Base-by-base conservation (phyloP, 1,140 invertebrate species). In the Drosophila sproati region DNA sequence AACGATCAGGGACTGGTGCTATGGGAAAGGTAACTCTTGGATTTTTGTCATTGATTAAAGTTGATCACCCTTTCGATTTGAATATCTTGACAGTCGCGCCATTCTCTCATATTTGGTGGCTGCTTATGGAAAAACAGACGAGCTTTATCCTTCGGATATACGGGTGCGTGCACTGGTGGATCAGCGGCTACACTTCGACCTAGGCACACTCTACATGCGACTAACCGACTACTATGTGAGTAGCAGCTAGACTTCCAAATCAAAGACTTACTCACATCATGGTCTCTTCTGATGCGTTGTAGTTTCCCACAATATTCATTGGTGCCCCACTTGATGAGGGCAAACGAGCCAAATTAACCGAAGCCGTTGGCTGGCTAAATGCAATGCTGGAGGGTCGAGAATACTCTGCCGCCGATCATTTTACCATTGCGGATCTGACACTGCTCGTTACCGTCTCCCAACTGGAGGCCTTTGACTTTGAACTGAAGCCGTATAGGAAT, bases 61-160 rank as follows among this genome's bases (percentile, higher is more conserved):
- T 0, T 6, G 6, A 0, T 20, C 2, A 0, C 1, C 2, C 5
- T n/a, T 3, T 0, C 6, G 0, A 3, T 2, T 20, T 20, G 0
- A 20, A 8, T n/a, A 31, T 29, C 8, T 3, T 60, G 74, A 1
- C 73, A 94, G 96, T 91, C 96, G 96, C 29, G 95, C 96, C 0
- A 96, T 96, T 10, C 93, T 96, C 64, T 86, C 94, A 0, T 97
- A 97, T 90, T 87, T 97, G 72, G 95, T 94, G 4, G 95, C 95
- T 57, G 94, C 95, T 43, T 97, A 97, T 74, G 95, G 94, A 0
- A 95, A 95, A 60, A 94, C 95, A 57, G 93, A 93, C 66, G 82
- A 93, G 2, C 85, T 97, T 0, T 96, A 96, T 90, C 96, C 96
- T 0, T 95, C 94, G 48, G 95, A 96, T 74, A 94, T 95, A 0